A percentile compares a stretch with the other conserved stretches of the same genome.
Conservation (phyloP, 1,140 invertebrate species). For the Scaptomyza montana region DNA sequence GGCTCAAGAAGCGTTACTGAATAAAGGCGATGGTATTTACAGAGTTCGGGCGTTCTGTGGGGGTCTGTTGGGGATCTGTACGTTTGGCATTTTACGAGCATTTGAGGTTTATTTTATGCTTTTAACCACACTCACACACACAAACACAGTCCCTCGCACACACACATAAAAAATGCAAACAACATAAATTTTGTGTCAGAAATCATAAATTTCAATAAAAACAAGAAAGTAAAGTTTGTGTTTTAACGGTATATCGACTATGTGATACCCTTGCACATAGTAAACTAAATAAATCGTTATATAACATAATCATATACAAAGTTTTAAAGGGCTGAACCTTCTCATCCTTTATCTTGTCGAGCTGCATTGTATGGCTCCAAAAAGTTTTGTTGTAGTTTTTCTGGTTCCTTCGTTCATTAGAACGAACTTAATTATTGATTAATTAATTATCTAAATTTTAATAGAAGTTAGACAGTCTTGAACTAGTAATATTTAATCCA, state of each 20-base stretch:
- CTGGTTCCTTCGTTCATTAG: too few relatives aligned
- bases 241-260: not conserved
- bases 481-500: too few relatives aligned
- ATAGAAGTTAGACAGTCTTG: too few relatives aligned
- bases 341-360: too few relatives aligned
- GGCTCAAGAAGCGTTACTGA: constrained; percentile 39
- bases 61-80: constrained; percentile 32
- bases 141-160: constrained; percentile 5
- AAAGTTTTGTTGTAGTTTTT: too few relatives aligned
- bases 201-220: constrained; percentile 83
- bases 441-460: too few relatives aligned
- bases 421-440: too few relatives aligned
- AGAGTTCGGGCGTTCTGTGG: constrained; percentile 9
- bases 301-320: too few relatives aligned
- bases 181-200: constrained; percentile 79
- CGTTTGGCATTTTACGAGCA: constrained; percentile 69
- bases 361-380: too few relatives aligned
- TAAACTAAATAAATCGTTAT: not conserved
- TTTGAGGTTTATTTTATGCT: constrained; percentile 81
- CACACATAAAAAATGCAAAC: constrained; percentile 58
- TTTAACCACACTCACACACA: constrained; percentile 29
- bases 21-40: constrained; percentile 9
- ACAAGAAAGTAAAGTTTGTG: constrained; percentile 8
- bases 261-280: not conserved
- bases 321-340: too few relatives aligned